Percentiles rank a stretch among this genome's conserved stretches.
These are phyloP conservation scores for Umimayanthus kanabou DNA, from an alignment of 92 coral and sea anemone species.

Conservation along the genomic window DNA sequence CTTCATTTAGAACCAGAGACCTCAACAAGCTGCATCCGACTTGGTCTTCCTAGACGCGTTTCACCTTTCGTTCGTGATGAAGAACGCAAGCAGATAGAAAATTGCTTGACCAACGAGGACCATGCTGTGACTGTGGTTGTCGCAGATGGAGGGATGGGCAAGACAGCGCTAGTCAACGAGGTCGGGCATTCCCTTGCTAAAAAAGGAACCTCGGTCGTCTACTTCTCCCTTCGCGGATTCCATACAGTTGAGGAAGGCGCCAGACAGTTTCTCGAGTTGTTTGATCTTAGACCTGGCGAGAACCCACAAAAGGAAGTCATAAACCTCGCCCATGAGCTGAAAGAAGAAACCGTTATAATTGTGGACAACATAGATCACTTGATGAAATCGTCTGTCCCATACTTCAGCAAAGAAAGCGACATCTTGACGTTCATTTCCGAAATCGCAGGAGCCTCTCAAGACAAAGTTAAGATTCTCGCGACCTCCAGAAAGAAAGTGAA, in stretches of 20 bases:
- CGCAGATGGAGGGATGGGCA: neutral
- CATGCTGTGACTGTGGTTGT: slow-evolving; percentile 1
- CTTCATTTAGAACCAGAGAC: neutral
- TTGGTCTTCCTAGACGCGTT: neutral
- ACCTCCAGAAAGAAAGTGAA: neutral
- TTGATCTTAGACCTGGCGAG: slow-evolving; percentile 21
- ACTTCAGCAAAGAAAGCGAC: neutral
- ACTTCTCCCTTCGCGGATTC: slow-evolving; percentile 4
- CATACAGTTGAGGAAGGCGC: slow-evolving; percentile 5
- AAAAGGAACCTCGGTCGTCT: neutral
- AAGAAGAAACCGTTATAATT: slow-evolving; percentile 16
- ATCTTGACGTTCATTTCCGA: too few relatives aligned
- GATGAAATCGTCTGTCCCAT: neutral
- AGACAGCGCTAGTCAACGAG: slow-evolving; percentile 9
- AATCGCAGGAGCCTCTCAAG: neutral
- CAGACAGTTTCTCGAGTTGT: slow-evolving; percentile 19
- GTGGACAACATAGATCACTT: slow-evolving; percentile 10
- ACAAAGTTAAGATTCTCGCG: slow-evolving; percentile 16
- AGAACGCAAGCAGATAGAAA: neutral
- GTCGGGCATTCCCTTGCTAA: slow-evolving; percentile 10
- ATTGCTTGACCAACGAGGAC: neutral
- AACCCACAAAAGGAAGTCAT: neutral
- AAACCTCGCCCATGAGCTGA: slow-evolving; percentile 14
- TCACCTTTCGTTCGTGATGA: neutral
- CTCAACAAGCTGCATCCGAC: slow-evolving; percentile 13